Percentiles rank a stretch among this genome's conserved stretches.
phyloP scores from a whole-genome alignment of 2,797 vertebrate species.

The Enteromius unitaeniatus region DNA sequence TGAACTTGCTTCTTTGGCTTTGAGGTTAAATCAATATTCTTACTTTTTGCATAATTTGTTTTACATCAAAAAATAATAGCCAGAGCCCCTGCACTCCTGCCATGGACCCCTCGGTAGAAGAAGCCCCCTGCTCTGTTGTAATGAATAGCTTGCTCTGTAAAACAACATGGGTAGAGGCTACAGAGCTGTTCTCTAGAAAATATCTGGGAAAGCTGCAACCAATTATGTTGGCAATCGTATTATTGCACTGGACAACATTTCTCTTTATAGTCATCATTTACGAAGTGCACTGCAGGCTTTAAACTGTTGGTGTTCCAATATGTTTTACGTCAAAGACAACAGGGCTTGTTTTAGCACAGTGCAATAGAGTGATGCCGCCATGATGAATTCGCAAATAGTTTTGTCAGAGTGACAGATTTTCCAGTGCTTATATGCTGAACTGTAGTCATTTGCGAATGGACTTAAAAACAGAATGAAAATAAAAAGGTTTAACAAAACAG shows the following conservation, averaged over 20 bases:
- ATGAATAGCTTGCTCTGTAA: slow-evolving; percentile 18
- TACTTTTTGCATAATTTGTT: not conserved
- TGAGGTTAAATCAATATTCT: not conserved
- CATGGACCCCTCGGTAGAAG: not conserved
- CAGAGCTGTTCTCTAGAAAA: slow-evolving; percentile 19
- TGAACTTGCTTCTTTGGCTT: not conserved
- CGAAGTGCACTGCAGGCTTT: slow-evolving; percentile 20
- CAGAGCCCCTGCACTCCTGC: not conserved
- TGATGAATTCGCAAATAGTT: slow-evolving; percentile 25
- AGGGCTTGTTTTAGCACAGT: slow-evolving; percentile 23
- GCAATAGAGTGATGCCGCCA: not conserved
- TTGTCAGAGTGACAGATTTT: slow-evolving; percentile 32
- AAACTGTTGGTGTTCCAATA: slow-evolving; percentile 35
- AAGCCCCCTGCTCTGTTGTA: not conserved
- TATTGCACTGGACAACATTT: slow-evolving; percentile 45
- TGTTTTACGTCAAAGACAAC: slow-evolving; percentile 17
- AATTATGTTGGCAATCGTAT: slow-evolving; percentile 28
- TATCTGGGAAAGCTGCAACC: slow-evolving; percentile 22
- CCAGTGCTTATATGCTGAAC: not conserved
- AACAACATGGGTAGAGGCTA: slow-evolving; percentile 16
- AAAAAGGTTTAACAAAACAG: slow-evolving; percentile 10
- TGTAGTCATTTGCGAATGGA: slow-evolving; percentile 23
- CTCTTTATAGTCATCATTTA: slow-evolving; percentile 31
- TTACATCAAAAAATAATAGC: not conserved
- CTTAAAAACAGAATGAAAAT: slow-evolving; percentile 25